Evolutionary conservation across 2,113 vertebrate species (phyloP), one percentile per base, ranked within the genome.

Genomic region (Colinus virginianus): DNA sequence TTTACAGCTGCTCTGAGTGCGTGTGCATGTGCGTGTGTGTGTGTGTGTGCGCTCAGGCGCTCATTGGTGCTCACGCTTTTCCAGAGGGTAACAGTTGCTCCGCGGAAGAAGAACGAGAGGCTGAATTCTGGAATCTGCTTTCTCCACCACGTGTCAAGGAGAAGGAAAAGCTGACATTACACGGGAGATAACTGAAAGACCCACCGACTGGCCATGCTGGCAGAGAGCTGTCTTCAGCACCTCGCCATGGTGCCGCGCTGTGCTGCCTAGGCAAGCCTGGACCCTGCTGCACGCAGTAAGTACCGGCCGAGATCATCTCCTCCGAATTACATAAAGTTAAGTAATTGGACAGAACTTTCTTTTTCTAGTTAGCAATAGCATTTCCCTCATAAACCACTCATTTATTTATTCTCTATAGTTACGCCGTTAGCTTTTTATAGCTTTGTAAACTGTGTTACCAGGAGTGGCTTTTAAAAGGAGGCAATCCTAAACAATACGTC

Each of bases 221-320:
- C 90, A 82, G 94, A 97, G 97, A 97, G 96, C 97, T 97, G 97
- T 98, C 96, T 95, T 97, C 97, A 98, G 97, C 96, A 97, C 96
- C 96, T 87, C 87, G 92, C 82, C 88, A 97, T 97, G 97, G 88
- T 63, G 96, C 92, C 93, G 78, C 75, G 30, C 85, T 4, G 77
- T 69, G 84, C 92, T 64, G 95, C 95, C 88, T 97, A 97, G 91
- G 94, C 78, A 64, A 96, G 66, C 91, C 81, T 78, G 72, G 83
- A 48, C 26, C 87, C 81, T 71, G 56, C 96, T 94, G 2, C 94
- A 88, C 94, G 40, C 95, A 87, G 97, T 98, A 90, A 97, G 98
- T 98, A 95, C 58, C 85, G 64, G 58, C 62, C 20, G 32, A 12
- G 55, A n/a, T 23, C 81, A 36, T 91, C 67, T 68, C 58, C 36